A percentile compares a stretch with the other conserved stretches of the same genome.
Evolutionary conservation across 2,888 invertebrate genomes (phyloP).

Genomic region (Apamea sordens): DNA sequence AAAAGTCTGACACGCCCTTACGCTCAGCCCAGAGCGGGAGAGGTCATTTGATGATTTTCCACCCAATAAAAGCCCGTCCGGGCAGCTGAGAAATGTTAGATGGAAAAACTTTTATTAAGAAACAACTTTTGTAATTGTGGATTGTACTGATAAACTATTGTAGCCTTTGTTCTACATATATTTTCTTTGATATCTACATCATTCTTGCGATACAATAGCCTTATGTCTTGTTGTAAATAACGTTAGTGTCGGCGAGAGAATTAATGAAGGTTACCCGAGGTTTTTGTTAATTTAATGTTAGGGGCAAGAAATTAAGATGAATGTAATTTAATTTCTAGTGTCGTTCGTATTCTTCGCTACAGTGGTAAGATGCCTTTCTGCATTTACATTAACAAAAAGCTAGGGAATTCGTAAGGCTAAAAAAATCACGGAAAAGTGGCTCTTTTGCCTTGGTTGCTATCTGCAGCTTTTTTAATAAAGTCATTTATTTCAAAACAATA

Average conservation of each 20-base stretch:
- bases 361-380: no score
- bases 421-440: neutral
- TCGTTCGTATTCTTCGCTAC: neutral
- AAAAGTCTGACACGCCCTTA: no score
- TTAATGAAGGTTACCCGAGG: constrained; percentile 19
- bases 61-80: no score
- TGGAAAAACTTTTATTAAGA: neutral
- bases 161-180: neutral
- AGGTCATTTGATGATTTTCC: no score
- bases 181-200: neutral
- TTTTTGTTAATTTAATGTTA: constrained; percentile 36
- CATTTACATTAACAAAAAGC: neutral
- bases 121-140: neutral
- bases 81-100: neutral
- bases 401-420: neutral
- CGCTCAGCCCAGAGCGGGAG: no score
- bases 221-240: constrained; percentile 22
- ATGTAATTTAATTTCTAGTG: constrained; percentile 23
- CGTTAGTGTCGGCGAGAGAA: constrained; percentile 27
- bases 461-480: neutral
- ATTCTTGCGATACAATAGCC: constrained; percentile 27
- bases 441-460: neutral
- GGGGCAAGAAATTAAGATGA: neutral
- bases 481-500: no score
- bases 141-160: neutral